These are phyloP conservation scores for Drosophila mimetica DNA, from an alignment of 2,888 invertebrate genomes.

Conservation along the genomic window DNA sequence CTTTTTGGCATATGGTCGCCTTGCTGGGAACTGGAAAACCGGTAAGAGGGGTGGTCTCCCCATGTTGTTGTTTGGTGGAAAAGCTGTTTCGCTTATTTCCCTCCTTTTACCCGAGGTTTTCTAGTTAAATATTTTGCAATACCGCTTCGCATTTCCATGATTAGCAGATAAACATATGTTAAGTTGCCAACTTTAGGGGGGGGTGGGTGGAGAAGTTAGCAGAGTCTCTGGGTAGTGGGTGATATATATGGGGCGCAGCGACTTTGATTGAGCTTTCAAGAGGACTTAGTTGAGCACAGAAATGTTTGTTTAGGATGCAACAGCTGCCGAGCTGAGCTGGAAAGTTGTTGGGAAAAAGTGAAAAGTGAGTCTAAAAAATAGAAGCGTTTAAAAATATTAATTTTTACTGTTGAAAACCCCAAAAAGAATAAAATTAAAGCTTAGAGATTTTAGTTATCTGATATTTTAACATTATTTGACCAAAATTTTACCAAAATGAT, in stretches of 20 bases:
- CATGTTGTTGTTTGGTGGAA: conserved; percentile 26
- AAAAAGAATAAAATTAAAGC: no score
- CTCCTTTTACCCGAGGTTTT: conserved; percentile 22
- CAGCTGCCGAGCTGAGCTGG: conserved; percentile 23
- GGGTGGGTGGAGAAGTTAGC: conserved; percentile 1
- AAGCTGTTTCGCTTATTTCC: conserved; percentile 41
- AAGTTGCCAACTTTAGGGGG: conserved; percentile 13
- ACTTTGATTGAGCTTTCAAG: conserved; percentile 36
- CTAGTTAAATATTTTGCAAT: conserved; percentile 43
- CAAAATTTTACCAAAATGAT: no score
- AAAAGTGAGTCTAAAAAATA: background rate
- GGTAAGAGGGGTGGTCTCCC: background rate
- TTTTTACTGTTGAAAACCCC: background rate
- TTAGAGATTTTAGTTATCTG: no score
- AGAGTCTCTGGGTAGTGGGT: background rate
- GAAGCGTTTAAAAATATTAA: background rate
- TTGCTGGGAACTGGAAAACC: conserved; percentile 6
- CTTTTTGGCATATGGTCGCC: conserved; percentile 50
- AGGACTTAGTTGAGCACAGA: conserved; percentile 12
- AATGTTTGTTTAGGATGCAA: conserved; percentile 42
- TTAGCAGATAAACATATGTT: conserved; percentile 52
- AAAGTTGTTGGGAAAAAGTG: conserved; percentile 7
- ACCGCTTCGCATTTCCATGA: conserved; percentile 47
- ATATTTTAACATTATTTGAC: no score
- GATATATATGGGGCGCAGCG: conserved; percentile 8